phyloP scores from a whole-genome alignment of 2,113 vertebrate species.

The Pomatorhinus ruficollis region DNA sequence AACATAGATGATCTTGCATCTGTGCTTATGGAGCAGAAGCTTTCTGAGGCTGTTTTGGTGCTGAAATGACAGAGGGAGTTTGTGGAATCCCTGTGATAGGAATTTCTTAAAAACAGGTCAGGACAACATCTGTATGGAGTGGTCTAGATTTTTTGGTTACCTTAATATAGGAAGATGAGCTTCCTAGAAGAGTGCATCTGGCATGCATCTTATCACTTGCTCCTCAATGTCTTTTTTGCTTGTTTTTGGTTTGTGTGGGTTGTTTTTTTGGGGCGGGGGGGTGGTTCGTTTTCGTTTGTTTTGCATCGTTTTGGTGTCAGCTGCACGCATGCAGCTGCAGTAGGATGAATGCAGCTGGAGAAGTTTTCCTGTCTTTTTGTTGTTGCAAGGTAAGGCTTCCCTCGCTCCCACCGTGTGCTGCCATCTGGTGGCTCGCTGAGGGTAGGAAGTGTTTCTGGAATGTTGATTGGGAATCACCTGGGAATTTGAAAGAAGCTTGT shows the following conservation, averaged over 20 bases:
- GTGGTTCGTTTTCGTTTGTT: not conserved
- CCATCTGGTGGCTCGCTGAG: not conserved
- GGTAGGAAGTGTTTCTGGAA: not conserved
- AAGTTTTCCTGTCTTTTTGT: not conserved
- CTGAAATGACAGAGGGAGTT: not conserved
- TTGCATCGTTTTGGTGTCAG: not conserved
- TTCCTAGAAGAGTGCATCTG: not conserved
- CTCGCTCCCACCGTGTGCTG: not conserved
- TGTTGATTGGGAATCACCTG: not conserved
- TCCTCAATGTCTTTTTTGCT: accelerated
- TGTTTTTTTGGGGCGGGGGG: no score
- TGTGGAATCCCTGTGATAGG: not conserved
- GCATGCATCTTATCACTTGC: not conserved
- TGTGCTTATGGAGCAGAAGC: not conserved
- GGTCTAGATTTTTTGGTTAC: not conserved
- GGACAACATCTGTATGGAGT: not conserved
- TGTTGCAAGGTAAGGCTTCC: not conserved
- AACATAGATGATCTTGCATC: not conserved
- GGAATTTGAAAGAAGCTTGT: not conserved
- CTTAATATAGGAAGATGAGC: not conserved
- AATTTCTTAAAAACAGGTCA: not conserved
- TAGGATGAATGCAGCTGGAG: not conserved
- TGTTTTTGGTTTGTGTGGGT: not conserved
- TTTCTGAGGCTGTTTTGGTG: not conserved
- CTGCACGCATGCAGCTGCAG: not conserved